phyloP scores from a whole-genome alignment of 2,797 vertebrate species.

The Alectoris magna region DNA sequence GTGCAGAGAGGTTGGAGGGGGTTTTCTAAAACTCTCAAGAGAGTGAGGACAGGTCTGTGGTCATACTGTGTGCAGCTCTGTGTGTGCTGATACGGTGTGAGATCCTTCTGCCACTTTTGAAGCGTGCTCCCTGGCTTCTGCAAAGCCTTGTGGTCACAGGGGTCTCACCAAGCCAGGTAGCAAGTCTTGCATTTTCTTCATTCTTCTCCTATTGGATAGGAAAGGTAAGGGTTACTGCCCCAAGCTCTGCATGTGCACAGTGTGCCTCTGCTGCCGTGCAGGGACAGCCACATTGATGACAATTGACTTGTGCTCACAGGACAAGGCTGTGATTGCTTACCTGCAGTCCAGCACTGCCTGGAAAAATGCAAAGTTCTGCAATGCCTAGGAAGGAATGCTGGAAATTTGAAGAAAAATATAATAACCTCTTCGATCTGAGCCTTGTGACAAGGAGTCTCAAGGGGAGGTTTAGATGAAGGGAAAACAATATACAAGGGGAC shows the following conservation, averaged over 20 bases:
- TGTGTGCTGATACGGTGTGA: not conserved
- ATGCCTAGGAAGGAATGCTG: not conserved
- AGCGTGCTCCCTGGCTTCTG: not conserved
- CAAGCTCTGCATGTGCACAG: rapidly evolving
- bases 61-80: not conserved
- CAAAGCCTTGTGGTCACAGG: not conserved
- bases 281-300: not conserved
- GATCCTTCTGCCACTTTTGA: not conserved
- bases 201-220: not conserved
- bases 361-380: not conserved
- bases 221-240: not conserved
- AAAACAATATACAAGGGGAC: not conserved
- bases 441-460: not conserved
- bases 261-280: not conserved
- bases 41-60: not conserved
- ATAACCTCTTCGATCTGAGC: not conserved
- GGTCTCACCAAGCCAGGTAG: rapidly evolving
- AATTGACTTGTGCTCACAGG: not conserved
- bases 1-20: not conserved
- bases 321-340: not conserved
- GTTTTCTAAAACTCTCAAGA: no score
- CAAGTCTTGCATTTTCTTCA: not conserved
- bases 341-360: rapidly evolving
- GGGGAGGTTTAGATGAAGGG: slow-evolving; percentile 21
- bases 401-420: not conserved